Evolutionary conservation across 2,888 invertebrate species (phyloP), one percentile per base, ranked within the genome.

Genomic region (Dasypogon diadema): DNA sequence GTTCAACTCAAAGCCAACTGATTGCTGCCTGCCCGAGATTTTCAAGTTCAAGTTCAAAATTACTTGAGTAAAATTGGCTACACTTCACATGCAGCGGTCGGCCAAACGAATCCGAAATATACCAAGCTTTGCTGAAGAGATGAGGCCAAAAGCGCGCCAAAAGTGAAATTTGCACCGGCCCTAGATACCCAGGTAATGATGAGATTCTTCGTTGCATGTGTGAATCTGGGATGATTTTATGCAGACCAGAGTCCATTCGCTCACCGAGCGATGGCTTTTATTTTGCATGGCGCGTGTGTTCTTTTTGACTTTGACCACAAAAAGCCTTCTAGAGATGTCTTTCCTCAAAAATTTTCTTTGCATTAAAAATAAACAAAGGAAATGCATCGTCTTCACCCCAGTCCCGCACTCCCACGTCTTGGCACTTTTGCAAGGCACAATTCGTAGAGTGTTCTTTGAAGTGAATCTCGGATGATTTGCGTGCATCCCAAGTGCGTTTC

Each of bases 41-140:
- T 70, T 70, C 70, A 70, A 70, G 70, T 70, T 70, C 70, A 70
- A 34, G 70, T 70, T 70, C 70, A 54, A 54, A 34, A n/a, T 30
- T 22, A 30, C 70, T 51, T 70, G 42, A 65, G 48, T 65, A 8
- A 65, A 63, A 65, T 65, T 46, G 26, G 51, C 51, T 21, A 18
- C 14, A 16, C 51, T 21, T 51, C 14, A 16, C 51, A 3, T 0
- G 24, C 65, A 10, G 48, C 65, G 65, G n/a, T n/a, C n/a, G n/a
- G n/a, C 48, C 22, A 46, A 65, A 22, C 21, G n/a, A n/a, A n/a
- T 48, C 65, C 24, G 10, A 65, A 65, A 65, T 65, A 65, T 16
- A 65, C 16, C 22, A 46, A 65, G 65, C 46, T 65, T 14, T n/a
- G n/a, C n/a, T n/a, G n/a, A n/a, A n/a, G 14, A 58, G 58, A 10